A percentile compares a stretch with the other conserved stretches of the same genome.
phyloP scores from a whole-genome alignment of 2,113 vertebrate species.

The Paracyprichromis sp. region DNA sequence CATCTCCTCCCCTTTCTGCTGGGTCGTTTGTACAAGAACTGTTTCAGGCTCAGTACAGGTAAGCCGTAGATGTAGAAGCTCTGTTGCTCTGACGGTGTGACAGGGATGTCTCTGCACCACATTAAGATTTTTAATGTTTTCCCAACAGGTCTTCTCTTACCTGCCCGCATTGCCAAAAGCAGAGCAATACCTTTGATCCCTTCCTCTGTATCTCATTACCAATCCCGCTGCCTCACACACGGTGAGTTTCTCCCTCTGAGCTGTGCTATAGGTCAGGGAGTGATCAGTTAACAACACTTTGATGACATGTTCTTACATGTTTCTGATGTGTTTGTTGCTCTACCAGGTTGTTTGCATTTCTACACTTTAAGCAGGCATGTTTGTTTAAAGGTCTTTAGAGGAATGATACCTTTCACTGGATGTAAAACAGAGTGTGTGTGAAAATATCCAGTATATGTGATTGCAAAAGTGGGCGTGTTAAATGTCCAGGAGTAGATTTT shows the following conservation, averaged over 20 bases:
- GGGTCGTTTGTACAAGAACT: constrained; percentile 97
- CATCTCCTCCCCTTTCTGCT: constrained; percentile 82
- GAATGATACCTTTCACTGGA: neutral
- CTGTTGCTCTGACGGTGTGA: neutral
- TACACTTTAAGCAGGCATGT: neutral
- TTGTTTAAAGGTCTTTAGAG: neutral
- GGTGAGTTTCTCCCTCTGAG: constrained; percentile 68
- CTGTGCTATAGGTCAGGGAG: neutral
- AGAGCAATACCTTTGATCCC: constrained; percentile 97
- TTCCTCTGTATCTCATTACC: constrained; percentile 97
- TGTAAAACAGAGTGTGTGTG: neutral
- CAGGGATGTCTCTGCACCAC: neutral
- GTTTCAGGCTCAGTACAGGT: constrained; percentile 99
- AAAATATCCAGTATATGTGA: neutral
- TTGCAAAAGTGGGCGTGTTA: neutral
- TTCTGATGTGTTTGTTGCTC: neutral
- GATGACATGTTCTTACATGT: neutral
- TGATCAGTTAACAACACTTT: neutral
- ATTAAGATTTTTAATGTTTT: neutral
- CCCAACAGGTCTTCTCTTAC: constrained; percentile 88
- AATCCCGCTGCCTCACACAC: constrained; percentile 91
- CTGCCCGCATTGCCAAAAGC: constrained; percentile 96
- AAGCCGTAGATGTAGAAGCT: neutral
- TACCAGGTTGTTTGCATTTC: neutral
- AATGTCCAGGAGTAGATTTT: neutral